Base-by-base conservation (phyloP, 2,113 vertebrate genomes). In the Gnathonemus longibarbis region DNA sequence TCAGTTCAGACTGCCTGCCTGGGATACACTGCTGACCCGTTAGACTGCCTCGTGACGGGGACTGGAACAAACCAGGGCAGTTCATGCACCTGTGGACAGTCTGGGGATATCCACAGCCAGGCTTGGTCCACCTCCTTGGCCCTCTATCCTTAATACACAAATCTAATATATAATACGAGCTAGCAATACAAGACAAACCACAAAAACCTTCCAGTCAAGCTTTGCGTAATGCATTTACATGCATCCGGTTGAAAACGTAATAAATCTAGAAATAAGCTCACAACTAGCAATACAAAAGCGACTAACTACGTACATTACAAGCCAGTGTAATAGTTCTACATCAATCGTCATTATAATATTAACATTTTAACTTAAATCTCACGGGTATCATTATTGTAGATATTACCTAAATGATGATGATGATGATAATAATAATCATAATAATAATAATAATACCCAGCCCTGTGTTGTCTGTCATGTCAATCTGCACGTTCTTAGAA, bases 1-100 rank as follows among this genome's bases (percentile, higher is more conserved):
- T 66, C 58, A 66, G 96, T 97, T 96, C 96, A 66, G 24, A 66
- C 62, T 27, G 24, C 62, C n/a, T 27, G 24, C 3, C 58, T 66
- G 58, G 58, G 58, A 27, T 10, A 66, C 58, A 66, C 58, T 27
- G n/a, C n/a, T 66, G 62, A 27, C 9, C 62, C 2, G 7, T 62
- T n/a, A n/a, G 5, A 56, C 53, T 56, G 19, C 53, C 53, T 21
- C 19, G 19, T 56, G 19, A 6, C 58, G n/a, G 58, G 24, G 24
- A 62, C 56, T 24, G 24, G 6, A 62, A 62, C n/a, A 66, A 66
- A 11, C 62, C 62, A 66, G 62, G 3, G 62, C 58, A 11, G 58
- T 11, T 66, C 58, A 58, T 58, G 56, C 56, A n/a, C 56, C 56
- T 62, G 56, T 24, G 56, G 56, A 9, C 21, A 27, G 62, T 66